These are phyloP conservation scores for Uropsilus gracilis DNA, from an alignment of 2,113 vertebrate species.

Conservation along the genomic window DNA sequence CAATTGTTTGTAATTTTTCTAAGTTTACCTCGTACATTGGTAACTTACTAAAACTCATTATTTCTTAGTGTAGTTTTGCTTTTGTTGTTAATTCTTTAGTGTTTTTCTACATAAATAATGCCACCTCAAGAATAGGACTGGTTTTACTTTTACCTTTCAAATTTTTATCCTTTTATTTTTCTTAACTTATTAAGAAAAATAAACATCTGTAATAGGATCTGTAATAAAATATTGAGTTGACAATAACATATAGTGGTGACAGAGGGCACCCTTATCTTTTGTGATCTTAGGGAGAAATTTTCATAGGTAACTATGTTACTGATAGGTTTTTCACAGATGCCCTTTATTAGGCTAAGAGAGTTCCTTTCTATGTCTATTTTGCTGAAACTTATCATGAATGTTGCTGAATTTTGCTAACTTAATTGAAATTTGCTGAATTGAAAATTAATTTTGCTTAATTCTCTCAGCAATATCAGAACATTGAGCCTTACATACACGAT, in stretches of 20 bases:
- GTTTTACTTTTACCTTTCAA: conserved; percentile 29
- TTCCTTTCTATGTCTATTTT: background rate
- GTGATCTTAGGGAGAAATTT: too few species aligned
- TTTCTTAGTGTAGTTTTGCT: background rate
- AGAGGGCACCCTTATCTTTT: background rate
- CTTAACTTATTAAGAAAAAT: conserved; percentile 31
- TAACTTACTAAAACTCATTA: background rate
- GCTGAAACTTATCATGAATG: background rate
- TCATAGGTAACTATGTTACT: too few species aligned
- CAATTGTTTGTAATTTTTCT: background rate
- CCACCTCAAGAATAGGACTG: background rate
- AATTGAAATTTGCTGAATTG: too few species aligned
- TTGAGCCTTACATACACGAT: background rate
- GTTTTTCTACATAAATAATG: background rate
- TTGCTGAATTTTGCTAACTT: background rate
- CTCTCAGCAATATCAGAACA: background rate
- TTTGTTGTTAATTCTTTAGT: too few species aligned
- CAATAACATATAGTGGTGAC: too few species aligned
- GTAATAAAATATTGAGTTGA: background rate
- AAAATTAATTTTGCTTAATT: conserved; percentile 1
- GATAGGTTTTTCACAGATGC: too few species aligned
- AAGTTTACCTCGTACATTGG: background rate
- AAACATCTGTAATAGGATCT: too few species aligned
- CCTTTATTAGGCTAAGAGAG: background rate
- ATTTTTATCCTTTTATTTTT: conserved; percentile 26